Conservation (phyloP, 92 coral and sea anemone species). For the Porites divaricata region DNA sequence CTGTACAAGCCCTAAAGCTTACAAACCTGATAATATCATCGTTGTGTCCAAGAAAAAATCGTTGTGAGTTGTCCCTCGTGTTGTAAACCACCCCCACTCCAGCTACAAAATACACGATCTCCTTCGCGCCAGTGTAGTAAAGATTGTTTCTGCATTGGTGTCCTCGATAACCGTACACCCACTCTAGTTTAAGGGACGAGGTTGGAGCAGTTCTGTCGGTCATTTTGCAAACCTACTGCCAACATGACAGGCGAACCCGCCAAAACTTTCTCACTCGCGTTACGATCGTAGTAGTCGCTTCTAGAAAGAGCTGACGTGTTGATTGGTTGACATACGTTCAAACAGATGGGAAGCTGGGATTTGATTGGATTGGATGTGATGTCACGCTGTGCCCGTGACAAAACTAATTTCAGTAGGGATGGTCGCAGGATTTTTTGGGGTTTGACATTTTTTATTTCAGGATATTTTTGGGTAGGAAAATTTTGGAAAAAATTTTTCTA, state of each 20-base stretch:
- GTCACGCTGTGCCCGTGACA: background rate
- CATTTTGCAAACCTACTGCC: conserved; percentile 57
- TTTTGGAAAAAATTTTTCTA: too few relatives aligned
- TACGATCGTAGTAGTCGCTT: conserved; percentile 12
- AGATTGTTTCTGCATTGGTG: conserved; percentile 98
- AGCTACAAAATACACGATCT: conserved; percentile 96
- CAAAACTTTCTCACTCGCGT: conserved; percentile 54
- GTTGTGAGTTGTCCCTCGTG: conserved; percentile 86
- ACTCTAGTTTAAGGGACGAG: conserved; percentile 92
- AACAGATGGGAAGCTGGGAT: background rate
- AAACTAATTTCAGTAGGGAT: too few relatives aligned
- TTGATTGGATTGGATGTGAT: conserved; percentile 1
- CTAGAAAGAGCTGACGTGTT: conserved; percentile 21
- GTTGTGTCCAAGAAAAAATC: conserved; percentile 95
- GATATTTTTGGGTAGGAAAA: too few relatives aligned
- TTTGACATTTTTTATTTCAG: too few relatives aligned
- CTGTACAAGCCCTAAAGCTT: background rate
- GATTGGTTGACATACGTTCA: conserved; percentile 30
- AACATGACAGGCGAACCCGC: conserved; percentile 43
- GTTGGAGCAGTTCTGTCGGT: conserved; percentile 96
- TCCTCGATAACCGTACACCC: conserved; percentile 99
- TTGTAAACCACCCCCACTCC: conserved; percentile 97
- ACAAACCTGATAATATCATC: conserved; percentile 98
- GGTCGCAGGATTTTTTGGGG: too few relatives aligned
- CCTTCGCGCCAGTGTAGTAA: conserved; percentile 87